Base-by-base conservation (phyloP, 2,113 vertebrate species). In the Euleptes europaea region DNA sequence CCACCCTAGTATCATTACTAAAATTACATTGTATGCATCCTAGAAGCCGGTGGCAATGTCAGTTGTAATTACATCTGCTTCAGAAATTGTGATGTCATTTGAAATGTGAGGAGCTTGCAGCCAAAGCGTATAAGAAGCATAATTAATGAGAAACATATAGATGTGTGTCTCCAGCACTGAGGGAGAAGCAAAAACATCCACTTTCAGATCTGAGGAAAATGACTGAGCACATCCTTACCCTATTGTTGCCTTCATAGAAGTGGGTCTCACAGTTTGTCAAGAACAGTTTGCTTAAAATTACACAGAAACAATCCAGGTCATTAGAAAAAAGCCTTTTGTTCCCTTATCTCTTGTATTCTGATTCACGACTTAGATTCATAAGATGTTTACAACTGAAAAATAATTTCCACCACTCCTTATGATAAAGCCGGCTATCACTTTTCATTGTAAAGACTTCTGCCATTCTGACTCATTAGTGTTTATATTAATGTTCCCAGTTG, bases 21-120 rank as follows among this genome's bases (percentile, higher is more conserved):
- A 70, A 78, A 84, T 84, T 54, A 33, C 49, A 84, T 69, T 78
- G 44, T 26, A 65, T 63, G 70, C 38, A 33, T 65, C 71, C 81
- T 17, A 31, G 35, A 31, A 71, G 17, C 19, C 28, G 17, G 35
- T 73, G 70, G 65, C 47, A 49, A 42, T 70, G 35, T 54, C 35
- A 84, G 47, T 47, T 84, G 47, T 42, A 84, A 71, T 78, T 84
- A 70, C 49, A 42, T 19, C 47, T 70, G 70, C 31, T 78, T 78
- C 57, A 71, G 28, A 78, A 70, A 78, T 70, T 70, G 35, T 84
- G 38, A 84, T 69, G 66, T 71, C 66, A 84, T 70, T 60, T 57
- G 66, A 33, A 84, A 71, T 33, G 66, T 57, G 76, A 78, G 75
- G 40, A 14, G 19, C 28, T 70, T 44, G 17, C 35, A 78, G 65